Evolutionary conservation across 1,140 invertebrate genomes (phyloP).

Genomic region (Achatina immaculata): DNA sequence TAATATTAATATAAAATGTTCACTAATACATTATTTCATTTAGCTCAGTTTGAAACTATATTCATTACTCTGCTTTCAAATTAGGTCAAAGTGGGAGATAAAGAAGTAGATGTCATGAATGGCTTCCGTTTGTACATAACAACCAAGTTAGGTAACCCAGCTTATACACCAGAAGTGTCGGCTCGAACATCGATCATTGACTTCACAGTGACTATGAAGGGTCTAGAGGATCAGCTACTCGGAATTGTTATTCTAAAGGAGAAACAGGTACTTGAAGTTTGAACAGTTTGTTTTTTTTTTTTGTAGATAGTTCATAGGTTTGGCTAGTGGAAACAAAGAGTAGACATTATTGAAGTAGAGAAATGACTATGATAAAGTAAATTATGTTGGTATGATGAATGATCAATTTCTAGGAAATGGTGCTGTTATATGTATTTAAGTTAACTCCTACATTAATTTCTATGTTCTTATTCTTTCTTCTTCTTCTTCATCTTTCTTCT

Average conservation of each 20-base stretch:
- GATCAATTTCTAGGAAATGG: no score
- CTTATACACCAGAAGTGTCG: slow-evolving; percentile 96
- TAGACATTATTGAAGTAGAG: no score
- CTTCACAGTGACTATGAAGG: slow-evolving; percentile 97
- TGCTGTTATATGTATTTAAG: no score
- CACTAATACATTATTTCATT: no score
- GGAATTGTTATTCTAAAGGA: slow-evolving; percentile 94
- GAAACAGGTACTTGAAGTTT: slow-evolving; percentile 75
- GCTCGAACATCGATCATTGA: slow-evolving; percentile 89
- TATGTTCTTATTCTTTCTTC: no score
- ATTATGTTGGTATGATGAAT: no score
- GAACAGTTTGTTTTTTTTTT: neutral
- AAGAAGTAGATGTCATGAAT: slow-evolving; percentile 96
- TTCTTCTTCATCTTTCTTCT: no score
- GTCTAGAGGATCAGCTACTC: slow-evolving; percentile 95
- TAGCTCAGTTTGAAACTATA: no score
- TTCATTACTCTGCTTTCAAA: slow-evolving; percentile 8
- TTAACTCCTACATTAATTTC: no score
- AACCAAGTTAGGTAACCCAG: slow-evolving; percentile 94
- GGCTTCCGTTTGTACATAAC: slow-evolving; percentile 97
- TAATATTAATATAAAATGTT: no score
- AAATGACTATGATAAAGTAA: no score
- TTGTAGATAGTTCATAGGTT: neutral
- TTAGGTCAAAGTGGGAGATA: slow-evolving; percentile 91
- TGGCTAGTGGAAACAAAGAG: no score